These are phyloP conservation scores for Sphaerodactylus townsendi DNA, from an alignment of 2,113 vertebrate species.

Conservation along the genomic window DNA sequence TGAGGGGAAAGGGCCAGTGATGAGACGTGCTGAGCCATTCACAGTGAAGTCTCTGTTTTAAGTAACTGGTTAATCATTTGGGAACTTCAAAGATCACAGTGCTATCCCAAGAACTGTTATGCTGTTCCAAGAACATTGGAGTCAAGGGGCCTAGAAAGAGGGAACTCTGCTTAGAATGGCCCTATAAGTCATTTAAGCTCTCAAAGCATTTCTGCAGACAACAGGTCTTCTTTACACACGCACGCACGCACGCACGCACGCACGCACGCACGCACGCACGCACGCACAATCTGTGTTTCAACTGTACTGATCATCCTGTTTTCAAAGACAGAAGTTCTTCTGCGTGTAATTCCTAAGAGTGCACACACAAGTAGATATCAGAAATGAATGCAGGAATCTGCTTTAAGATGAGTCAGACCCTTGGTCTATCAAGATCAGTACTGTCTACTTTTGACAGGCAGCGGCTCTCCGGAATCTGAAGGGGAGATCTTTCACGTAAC, in stretches of 20 bases:
- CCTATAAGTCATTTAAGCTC: neutral
- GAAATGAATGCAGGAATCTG: neutral
- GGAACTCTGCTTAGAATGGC: neutral
- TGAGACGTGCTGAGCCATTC: neutral
- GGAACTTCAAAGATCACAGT: neutral
- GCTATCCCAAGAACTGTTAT: too few relatives aligned
- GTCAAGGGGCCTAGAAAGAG: too few relatives aligned
- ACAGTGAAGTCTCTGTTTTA: neutral
- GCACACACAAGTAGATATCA: neutral
- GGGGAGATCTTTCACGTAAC: too few relatives aligned
- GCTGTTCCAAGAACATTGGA: too few relatives aligned
- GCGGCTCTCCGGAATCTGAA: too few relatives aligned
- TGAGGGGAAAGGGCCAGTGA: too few relatives aligned
- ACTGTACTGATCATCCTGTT: neutral
- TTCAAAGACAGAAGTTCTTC: neutral
- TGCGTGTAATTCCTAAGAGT: neutral
- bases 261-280: too few relatives aligned
- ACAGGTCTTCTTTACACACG: neutral
- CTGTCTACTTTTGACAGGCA: too few relatives aligned
- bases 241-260: too few relatives aligned
- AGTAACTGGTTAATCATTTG: neutral
- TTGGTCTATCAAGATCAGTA: too few relatives aligned
- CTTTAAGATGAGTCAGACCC: neutral
- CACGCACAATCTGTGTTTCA: neutral
- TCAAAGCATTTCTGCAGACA: fast-evolving